Base-by-base conservation (phyloP, 2,797 vertebrate species). In the Chloroceryle inda region DNA sequence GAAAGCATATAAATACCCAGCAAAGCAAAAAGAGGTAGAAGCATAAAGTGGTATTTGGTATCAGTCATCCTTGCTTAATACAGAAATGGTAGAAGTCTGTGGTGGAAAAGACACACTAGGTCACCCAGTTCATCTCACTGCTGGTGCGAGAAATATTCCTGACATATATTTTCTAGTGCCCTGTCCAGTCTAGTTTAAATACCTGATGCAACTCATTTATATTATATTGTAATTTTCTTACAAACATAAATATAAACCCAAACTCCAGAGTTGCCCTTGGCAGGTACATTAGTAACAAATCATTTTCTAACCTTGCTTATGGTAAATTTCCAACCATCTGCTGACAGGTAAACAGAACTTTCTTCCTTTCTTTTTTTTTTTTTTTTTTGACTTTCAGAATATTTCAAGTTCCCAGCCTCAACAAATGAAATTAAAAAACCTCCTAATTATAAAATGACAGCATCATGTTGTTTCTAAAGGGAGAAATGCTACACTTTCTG, bases 181-280 rank as follows among this genome's bases (percentile, higher is more conserved):
- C 74, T 95, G 94, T 96, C 91, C 92, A 90, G 83, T 92, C 82
- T 76, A 78, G 62, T 95, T 97, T 96, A 94, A 96, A 96, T 96
- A 92, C 82, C 76, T 88, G 72, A 94, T 95, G 95, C 87, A 91
- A 94, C 92, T 96, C 94, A 96, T 96, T 96, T 96, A 96, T 96
- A 97, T 96, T 97, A 96, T 97, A 94, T 94, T 94, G 95, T 90
- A 96, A 96, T 97, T 96, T 96, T 95, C 94, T 97, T 96, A 94
- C 87, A 95, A 92, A 93, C 84, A 92, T 96, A 97, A 97, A 95
- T 96, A 96, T 92, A 98, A 97, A 97, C 84, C 93, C 93, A 96
- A 97, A 97, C 96, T 96, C 92, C 90, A 96, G 97, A 96, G 17
- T 92, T 97, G 89, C 94, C 88, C 97, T 97, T 97, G 95, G 97